Base-by-base conservation (phyloP, 1,140 invertebrate species). In the Plodia interpunctella region DNA sequence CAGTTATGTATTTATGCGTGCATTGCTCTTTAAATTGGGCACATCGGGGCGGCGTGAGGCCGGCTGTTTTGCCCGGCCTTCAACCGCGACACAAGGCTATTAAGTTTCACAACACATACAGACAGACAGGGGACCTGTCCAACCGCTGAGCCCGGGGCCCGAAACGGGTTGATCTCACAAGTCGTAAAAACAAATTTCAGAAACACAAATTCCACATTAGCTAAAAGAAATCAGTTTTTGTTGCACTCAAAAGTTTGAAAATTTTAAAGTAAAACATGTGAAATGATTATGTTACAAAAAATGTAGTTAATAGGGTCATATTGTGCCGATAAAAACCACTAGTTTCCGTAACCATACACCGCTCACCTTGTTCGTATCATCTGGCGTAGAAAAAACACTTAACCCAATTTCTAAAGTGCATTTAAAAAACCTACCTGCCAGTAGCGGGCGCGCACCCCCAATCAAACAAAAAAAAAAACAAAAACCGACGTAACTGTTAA, bases 331-430 rank as follows among this genome's bases (percentile, higher is more conserved):
- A 80, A 83, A 83, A 88, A 72, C 69, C 69, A 62, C 69, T 56
- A 68, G 78, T 83, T 84, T 85, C 85, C 85, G 85, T 87, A 88
- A 87, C 79, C 70, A 66, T 75, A 87, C 71, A 78, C 80, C 75
- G 78, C 68, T 86, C 82, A 83, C 84, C 83, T 85, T 83, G 79
- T 72, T 61, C 63, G 65, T 60, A 60, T 83, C 80, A 78, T 78
- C 66, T 85, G 78, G 74, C 71, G 55, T 55, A 66, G 25, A 74
- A 78, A 87, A 83, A 84, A 78, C 51, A 70, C 63, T 77, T 84
- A 88, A 85, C 85, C 85, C 82, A 87, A 85, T 88, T 88, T 79
- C 66, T 69, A 75, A 75, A 66, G 68, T 65, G 59, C 67, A 63
- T 63, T 68, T 62, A 74, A 83, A 82, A 84, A 84, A 78, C 68